Evolutionary conservation across 1,140 invertebrate genomes (phyloP).

Genomic region (Phocides pigmalion): DNA sequence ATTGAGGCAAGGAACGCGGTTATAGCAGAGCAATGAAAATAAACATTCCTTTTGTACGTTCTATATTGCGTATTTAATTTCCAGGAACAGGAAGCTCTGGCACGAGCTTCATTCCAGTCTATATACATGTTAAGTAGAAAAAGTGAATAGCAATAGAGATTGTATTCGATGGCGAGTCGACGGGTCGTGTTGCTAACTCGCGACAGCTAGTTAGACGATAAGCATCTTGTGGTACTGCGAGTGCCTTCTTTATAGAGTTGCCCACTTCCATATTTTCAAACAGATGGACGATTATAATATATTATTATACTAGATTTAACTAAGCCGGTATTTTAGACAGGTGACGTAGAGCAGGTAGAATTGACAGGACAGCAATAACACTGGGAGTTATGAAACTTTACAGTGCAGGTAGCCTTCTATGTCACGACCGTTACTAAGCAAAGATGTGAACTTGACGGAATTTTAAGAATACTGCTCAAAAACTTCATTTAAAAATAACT

Average conservation of each 20-base stretch:
- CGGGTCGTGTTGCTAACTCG: slow-evolving; percentile 51
- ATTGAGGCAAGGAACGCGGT: background rate
- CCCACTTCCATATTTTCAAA: slow-evolving; percentile 64
- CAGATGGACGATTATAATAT: slow-evolving; percentile 64
- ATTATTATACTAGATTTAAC: slow-evolving; percentile 47
- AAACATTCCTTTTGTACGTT: slow-evolving; percentile 27
- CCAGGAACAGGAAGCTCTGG: slow-evolving; percentile 27
- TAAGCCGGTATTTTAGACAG: slow-evolving; percentile 42
- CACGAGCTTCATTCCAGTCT: slow-evolving; percentile 30
- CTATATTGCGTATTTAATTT: slow-evolving; percentile 38
- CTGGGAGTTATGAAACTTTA: slow-evolving; percentile 58
- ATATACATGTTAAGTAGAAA: slow-evolving; percentile 57
- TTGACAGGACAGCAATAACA: slow-evolving; percentile 49
- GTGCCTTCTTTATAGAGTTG: slow-evolving; percentile 69
- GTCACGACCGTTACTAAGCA: slow-evolving; percentile 56
- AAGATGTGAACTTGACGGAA: slow-evolving; percentile 52
- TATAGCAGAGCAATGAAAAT: slow-evolving; percentile 15
- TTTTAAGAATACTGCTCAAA: background rate
- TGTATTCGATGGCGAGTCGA: slow-evolving; percentile 55
- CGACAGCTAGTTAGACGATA: slow-evolving; percentile 72
- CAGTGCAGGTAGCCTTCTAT: slow-evolving; percentile 55
- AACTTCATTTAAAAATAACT: too few relatives aligned
- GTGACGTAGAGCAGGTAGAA: slow-evolving; percentile 41
- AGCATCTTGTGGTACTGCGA: slow-evolving; percentile 58
- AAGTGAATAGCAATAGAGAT: slow-evolving; percentile 56